Conservation (phyloP, 2,888 invertebrate genomes). For the Sesia apiformis region DNA sequence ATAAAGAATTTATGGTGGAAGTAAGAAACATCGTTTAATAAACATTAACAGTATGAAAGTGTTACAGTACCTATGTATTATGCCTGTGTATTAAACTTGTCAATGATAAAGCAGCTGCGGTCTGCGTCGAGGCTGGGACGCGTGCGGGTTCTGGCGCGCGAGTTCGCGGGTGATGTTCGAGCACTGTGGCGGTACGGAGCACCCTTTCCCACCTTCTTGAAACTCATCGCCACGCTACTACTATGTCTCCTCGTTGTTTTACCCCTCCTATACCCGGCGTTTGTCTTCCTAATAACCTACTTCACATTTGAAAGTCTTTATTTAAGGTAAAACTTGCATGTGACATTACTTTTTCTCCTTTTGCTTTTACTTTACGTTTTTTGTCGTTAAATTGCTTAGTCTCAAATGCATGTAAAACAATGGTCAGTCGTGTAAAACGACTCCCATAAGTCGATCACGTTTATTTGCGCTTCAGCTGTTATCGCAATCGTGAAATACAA, state of each 20-base stretch:
- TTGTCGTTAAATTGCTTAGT: no score
- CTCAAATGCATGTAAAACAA: no score
- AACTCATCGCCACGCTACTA: conserved; percentile 54
- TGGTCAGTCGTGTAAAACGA: no score
- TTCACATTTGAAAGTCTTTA: conserved; percentile 52
- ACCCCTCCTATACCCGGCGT: conserved; percentile 56
- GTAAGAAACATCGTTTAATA: conserved; percentile 23
- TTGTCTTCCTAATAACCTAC: conserved; percentile 43
- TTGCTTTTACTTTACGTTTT: no score
- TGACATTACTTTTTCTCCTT: no score
- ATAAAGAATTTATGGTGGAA: conserved; percentile 58
- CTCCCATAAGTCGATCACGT: no score
- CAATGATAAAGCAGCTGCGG: conserved; percentile 38
- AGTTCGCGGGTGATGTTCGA: conserved; percentile 48
- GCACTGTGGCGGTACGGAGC: conserved; percentile 63
- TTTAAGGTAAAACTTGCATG: conserved; percentile 37
- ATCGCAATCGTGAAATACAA: no score
- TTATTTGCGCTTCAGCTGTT: no score
- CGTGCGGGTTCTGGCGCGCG: conserved; percentile 37
- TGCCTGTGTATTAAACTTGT: neutral
- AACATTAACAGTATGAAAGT: neutral
- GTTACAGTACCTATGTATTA: neutral
- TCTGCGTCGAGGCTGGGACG: conserved; percentile 45
- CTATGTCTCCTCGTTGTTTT: conserved; percentile 47
- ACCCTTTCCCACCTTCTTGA: conserved; percentile 66